A percentile compares a stretch with the other conserved stretches of the same genome.
phyloP scores from a whole-genome alignment of 2,888 invertebrate genomes.

The Gerris lacustris region DNA sequence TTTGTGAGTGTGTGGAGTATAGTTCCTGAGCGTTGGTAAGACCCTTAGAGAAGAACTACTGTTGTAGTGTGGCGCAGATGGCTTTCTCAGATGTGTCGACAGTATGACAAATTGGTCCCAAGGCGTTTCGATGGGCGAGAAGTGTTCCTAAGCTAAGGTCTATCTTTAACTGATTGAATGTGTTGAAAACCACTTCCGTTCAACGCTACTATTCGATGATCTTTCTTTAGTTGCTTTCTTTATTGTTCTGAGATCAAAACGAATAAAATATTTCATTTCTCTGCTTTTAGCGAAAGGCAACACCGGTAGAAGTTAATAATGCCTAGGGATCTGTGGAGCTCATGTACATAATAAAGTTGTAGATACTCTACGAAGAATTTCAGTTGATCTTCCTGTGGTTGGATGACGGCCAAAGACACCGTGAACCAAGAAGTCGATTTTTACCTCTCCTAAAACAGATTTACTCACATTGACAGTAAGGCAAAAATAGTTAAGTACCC shows the following conservation, averaged over 20 bases:
- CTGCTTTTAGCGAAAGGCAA: slow-evolving; percentile 34
- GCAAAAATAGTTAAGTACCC: not conserved
- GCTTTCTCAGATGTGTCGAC: not conserved
- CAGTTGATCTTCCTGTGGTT: not conserved
- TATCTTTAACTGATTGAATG: slow-evolving; percentile 31
- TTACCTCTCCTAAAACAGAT: not conserved
- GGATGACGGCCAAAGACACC: not conserved
- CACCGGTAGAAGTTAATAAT: slow-evolving; percentile 36
- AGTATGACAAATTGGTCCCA: not conserved
- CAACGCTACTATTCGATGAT: slow-evolving; percentile 27
- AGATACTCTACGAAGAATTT: slow-evolving; percentile 29
- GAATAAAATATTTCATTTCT: slow-evolving; percentile 23
- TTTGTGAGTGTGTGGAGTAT: no score
- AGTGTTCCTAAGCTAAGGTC: slow-evolving; percentile 32
- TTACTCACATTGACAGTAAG: not conserved
- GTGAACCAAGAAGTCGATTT: not conserved
- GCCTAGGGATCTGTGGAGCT: slow-evolving; percentile 33
- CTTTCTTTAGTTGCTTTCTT: no score
- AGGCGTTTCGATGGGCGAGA: slow-evolving; percentile 32
- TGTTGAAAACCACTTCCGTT: slow-evolving; percentile 25
- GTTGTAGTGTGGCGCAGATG: not conserved
- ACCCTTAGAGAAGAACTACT: no score
- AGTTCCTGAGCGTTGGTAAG: no score
- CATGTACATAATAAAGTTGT: slow-evolving; percentile 30
- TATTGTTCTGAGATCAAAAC: not conserved